Evolutionary conservation across 2,888 invertebrate genomes (phyloP), one percentile per base, ranked within the genome.

Genomic region (Ceriagrion tenellum): DNA sequence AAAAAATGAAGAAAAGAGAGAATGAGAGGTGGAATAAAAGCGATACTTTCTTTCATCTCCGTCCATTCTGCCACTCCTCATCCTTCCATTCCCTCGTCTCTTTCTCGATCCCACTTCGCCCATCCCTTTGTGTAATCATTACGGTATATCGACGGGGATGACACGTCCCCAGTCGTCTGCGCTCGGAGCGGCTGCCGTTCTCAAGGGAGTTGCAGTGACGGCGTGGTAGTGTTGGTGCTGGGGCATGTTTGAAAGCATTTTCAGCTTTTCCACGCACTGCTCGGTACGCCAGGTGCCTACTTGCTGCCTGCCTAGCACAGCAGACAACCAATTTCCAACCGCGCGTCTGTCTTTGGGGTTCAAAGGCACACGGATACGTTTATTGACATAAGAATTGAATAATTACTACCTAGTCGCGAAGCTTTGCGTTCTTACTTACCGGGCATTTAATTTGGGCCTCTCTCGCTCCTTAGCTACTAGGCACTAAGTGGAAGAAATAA

Each of bases 71-170:
- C 18, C 3, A 12, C 81, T 81, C 26, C 16, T 13, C 81, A n/a
- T 10, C 74, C 74, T 12, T 35, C 81, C 35, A 35, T 35, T 69
- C 26, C 4, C n/a, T 81, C 81, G 18, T 69, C 69, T 69, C 69
- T 20, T 69, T 69, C 69, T 69, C n/a, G 12, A 26, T 69, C 81
- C 47, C 47, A 47, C 47, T 81, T 81, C 81, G 30, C 13, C 26
- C 35, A 81, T 35, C 35, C 26, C 69, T 69, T 81, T 81, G 81
- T 81, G 81, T 81, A 81, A 81, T 81, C 35, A 81, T 81, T 81
- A 30, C 30, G 30, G 18, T 4, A 13, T 35, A 35, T 81, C 81
- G 81, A 81, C 12, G 30, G 13, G 81, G 13, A 81, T 81, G 30
- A 35, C 81, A 81, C 35, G 81, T 81, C 35, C 81, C 26, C 69